Evolutionary conservation across 2,113 vertebrate species (phyloP), one percentile per base, ranked within the genome.

Genomic region (Desmodus rotundus): DNA sequence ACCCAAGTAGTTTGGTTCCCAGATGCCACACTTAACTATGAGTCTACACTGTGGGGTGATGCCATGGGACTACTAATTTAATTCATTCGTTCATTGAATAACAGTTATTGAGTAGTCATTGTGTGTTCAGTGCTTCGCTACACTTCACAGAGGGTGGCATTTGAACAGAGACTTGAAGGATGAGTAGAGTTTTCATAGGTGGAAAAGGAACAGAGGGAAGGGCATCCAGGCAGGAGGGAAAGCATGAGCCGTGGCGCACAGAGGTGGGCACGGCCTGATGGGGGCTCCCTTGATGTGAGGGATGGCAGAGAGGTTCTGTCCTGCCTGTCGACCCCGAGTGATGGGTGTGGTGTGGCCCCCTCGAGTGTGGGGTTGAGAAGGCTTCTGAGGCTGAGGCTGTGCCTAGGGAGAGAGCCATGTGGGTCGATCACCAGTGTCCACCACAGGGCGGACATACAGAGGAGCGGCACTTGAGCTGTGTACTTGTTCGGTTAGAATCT

Each of bases 341-440:
- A 1, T 31, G 26, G 33, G 36, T 28, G 22, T 28, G 33, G 31
- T 26, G 28, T 31, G 45, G 68, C 45, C 20, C 0, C 78, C 22
- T 24, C 8, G 7, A 56, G 54, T 3, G 0, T 6, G 2, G 38
- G 28, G 70, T 56, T 68, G 50, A 63, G 36, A 33, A n/a, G 54
- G 73, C 24, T 17, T 54, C 95, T 24, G 67, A 87, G 61, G 36
- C 47, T 0, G 26, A 52, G 56, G 36, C 54, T 83, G 77, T 12
- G 38, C 5, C 20, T 19, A 4, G 8, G 17, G 47, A 41, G 45
- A 56, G 68, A 5, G 50, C 10, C 5, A 0, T 16, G 56, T 31
- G 5, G 16, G 0, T 2, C 11, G 28, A 33, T 73, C 4, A n/a
- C 22, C 1, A 2, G 3, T 4, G 13, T 41, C 80, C 22, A n/a